phyloP scores from a whole-genome alignment of 2,113 vertebrate species.

The Atractosteus spatula region DNA sequence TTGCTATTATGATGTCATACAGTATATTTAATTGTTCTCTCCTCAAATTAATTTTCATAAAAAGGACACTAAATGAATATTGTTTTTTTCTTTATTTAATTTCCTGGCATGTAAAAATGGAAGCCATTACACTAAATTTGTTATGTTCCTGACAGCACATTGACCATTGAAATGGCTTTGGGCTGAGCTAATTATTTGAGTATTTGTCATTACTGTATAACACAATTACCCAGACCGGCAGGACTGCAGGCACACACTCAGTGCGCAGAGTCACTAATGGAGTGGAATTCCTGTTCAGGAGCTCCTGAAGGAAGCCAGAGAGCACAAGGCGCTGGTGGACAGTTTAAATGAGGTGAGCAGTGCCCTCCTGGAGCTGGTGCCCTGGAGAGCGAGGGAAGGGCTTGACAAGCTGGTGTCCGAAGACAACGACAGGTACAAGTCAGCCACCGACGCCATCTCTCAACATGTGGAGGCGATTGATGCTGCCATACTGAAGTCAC shows the following conservation, averaged over 20 bases:
- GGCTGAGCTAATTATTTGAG: not conserved
- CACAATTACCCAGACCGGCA: too few species aligned
- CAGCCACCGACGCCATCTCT: conserved; percentile 69
- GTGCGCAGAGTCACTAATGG: too few species aligned
- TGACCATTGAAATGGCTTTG: not conserved
- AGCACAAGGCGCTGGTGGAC: conserved; percentile 75
- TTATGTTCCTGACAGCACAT: not conserved
- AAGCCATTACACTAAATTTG: too few species aligned
- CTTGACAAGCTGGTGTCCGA: conserved; percentile 86
- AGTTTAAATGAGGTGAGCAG: conserved; percentile 85
- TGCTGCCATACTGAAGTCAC: conserved; percentile 82
- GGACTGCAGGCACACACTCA: too few species aligned
- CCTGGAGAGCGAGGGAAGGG: conserved; percentile 87
- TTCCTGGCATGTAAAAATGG: too few species aligned
- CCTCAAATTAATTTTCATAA: too few species aligned
- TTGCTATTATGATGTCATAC: too few species aligned
- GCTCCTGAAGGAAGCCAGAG: conserved; percentile 77
- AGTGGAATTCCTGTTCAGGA: conserved; percentile 57
- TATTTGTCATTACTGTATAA: not conserved
- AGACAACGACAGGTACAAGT: conserved; percentile 82
- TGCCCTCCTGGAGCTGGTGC: conserved; percentile 87
- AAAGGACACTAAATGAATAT: too few species aligned
- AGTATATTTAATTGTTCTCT: too few species aligned
- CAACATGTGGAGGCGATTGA: conserved; percentile 87
- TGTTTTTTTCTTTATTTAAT: too few species aligned